Evolutionary conservation across 2,113 vertebrate species (phyloP).

Genomic region (Tragelaphus buxtoni): DNA sequence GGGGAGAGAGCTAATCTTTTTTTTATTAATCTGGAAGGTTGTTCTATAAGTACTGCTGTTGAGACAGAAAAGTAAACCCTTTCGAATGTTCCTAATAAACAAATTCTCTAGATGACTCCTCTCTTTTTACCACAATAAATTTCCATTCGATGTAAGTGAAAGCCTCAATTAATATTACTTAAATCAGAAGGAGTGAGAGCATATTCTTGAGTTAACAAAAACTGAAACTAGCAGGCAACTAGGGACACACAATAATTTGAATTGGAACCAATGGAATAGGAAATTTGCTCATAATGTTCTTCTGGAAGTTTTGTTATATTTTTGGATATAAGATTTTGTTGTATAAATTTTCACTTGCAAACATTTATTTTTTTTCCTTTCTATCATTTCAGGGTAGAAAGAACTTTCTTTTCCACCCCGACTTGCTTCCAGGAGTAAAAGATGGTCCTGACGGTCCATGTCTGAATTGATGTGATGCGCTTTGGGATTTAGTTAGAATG

Average conservation of each 20-base stretch:
- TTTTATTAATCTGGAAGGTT: constrained; percentile 13
- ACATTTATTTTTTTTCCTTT: neutral
- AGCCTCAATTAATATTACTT: neutral
- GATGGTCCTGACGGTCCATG: neutral
- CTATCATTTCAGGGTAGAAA: neutral
- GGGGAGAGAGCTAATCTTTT: neutral
- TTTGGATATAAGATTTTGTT: constrained; percentile 19
- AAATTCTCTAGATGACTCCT: neutral
- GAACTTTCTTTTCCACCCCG: neutral
- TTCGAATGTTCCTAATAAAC: neutral
- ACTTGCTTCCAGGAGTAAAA: neutral
- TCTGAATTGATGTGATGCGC: neutral
- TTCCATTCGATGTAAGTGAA: neutral
- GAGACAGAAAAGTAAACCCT: neutral
- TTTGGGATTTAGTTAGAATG: constrained; percentile 11
- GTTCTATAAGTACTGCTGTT: neutral
- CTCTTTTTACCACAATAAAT: neutral
- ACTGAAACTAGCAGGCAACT: neutral
- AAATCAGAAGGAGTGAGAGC: neutral
- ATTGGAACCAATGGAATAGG: neutral
- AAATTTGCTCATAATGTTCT: neutral
- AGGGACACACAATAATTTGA: neutral
- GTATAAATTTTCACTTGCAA: constrained; percentile 6
- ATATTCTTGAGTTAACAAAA: constrained; percentile 30
- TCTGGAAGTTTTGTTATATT: neutral